Evolutionary conservation across 2,888 invertebrate species (phyloP).

Genomic region (Alitta virens): DNA sequence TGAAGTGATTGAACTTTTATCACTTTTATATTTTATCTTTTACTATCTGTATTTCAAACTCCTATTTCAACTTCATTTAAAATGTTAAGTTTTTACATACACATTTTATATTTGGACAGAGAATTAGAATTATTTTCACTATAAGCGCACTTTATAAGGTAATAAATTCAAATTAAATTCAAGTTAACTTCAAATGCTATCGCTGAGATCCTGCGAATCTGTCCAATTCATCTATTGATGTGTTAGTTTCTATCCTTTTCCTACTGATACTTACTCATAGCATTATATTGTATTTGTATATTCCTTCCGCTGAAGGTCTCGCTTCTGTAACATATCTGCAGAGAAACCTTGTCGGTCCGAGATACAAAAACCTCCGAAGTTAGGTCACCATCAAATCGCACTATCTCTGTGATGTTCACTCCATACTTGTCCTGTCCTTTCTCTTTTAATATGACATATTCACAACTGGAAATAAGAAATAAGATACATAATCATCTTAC

Average conservation of each 20-base stretch:
- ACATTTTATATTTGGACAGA: no score
- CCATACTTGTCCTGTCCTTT: slow-evolving; percentile 10
- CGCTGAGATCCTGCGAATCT: not conserved
- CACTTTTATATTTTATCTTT: no score
- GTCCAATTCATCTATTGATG: not conserved
- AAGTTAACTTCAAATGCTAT: no score
- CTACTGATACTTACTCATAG: slow-evolving; percentile 13
- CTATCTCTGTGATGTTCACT: not conserved
- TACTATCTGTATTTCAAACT: not conserved
- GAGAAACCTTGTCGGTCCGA: slow-evolving; percentile 8
- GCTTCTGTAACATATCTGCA: slow-evolving; percentile 23
- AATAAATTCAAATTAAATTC: no score
- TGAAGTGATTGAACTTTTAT: no score
- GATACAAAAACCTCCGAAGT: slow-evolving; percentile 10
- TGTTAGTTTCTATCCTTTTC: not conserved
- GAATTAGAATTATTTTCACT: no score
- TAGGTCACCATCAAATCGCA: slow-evolving; percentile 15
- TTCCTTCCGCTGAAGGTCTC: slow-evolving; percentile 22
- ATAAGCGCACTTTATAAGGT: no score
- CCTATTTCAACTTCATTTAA: no score
- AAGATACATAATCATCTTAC: no score
- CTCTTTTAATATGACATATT: slow-evolving; percentile 19
- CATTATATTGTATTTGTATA: slow-evolving; percentile 16
- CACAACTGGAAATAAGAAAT: slow-evolving; percentile 15
- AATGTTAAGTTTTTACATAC: no score